Percentiles rank a stretch among this genome's conserved stretches.
These are phyloP conservation scores for Neelides folsomi DNA, from an alignment of 2,888 invertebrate species.

Conservation along the genomic window DNA sequence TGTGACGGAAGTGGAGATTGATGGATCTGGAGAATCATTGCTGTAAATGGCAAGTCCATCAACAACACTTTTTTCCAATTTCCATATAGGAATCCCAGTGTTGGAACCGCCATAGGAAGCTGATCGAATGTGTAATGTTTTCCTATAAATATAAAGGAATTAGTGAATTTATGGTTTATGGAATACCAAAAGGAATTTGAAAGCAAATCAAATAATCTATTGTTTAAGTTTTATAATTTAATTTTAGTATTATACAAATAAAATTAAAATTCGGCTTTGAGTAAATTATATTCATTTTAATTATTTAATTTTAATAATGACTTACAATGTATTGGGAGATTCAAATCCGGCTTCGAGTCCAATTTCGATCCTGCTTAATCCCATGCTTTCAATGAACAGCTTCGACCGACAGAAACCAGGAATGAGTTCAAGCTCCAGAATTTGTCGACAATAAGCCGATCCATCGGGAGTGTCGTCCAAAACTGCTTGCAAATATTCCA, in stretches of 20 bases:
- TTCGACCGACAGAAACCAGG: slow-evolving; percentile 26
- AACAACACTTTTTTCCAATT: slow-evolving; percentile 20
- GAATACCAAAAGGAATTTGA: too few species aligned
- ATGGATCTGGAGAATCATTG: slow-evolving; percentile 8
- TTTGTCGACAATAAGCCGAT: slow-evolving; percentile 23
- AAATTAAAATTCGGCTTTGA: too few species aligned
- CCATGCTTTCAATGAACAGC: slow-evolving; percentile 24
- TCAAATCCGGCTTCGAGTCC: slow-evolving; percentile 25
- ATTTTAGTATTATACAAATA: too few species aligned
- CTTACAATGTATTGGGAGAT: slow-evolving; percentile 1
- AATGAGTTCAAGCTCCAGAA: slow-evolving; percentile 26
- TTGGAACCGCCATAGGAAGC: slow-evolving; percentile 22
- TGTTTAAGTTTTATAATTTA: too few species aligned
- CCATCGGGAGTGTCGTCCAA: slow-evolving; percentile 27
- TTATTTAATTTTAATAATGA: background rate
- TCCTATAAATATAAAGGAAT: slow-evolving; percentile 3
- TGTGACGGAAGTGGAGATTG: background rate
- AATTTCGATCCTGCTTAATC: slow-evolving; percentile 25
- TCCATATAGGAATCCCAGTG: slow-evolving; percentile 18
- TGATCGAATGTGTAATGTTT: slow-evolving; percentile 19
- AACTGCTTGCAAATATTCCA: slow-evolving; percentile 31
- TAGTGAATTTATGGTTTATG: too few species aligned
- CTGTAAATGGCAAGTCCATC: slow-evolving; percentile 22
- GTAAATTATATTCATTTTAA: background rate
- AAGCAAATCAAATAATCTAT: too few species aligned